These are phyloP conservation scores for Hemibagrus wyckioides DNA, from an alignment of 2,113 vertebrate genomes.

Conservation along the genomic window DNA sequence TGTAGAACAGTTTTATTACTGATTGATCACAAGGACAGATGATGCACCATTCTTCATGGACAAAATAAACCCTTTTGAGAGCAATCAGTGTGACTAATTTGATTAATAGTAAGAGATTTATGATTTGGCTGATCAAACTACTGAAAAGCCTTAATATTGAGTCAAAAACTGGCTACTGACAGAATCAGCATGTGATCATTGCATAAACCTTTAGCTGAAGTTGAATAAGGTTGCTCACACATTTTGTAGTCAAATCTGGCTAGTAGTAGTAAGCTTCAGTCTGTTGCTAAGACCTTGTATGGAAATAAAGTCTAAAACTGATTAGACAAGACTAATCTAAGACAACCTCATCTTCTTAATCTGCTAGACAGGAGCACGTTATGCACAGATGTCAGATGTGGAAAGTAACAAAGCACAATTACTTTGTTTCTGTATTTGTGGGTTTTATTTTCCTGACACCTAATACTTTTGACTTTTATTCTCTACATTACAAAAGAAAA, in stretches of 20 bases:
- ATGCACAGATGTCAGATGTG: neutral
- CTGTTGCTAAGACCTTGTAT: neutral
- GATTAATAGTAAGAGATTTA: neutral
- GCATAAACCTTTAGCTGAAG: neutral
- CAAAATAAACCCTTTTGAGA: neutral
- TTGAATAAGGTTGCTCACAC: neutral
- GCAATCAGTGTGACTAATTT: neutral
- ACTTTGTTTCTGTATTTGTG: neutral
- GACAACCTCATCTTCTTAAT: conserved; percentile 22
- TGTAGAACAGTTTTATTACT: neutral
- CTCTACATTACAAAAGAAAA: neutral
- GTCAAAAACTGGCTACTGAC: neutral
- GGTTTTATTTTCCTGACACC: neutral
- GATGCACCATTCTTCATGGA: neutral
- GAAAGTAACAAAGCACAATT: neutral
- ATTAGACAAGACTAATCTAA: neutral
- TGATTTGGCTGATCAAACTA: neutral
- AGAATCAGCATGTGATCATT: neutral
- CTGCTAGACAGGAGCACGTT: conserved; percentile 23
- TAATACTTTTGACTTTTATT: neutral
- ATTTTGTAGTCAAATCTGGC: neutral
- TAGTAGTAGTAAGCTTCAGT: neutral
- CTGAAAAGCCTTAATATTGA: neutral
- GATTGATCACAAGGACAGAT: neutral
- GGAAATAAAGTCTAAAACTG: neutral